A percentile compares a stretch with the other conserved stretches of the same genome.
Evolutionary conservation across 2,113 vertebrate species (phyloP).

Genomic region (Perognathus longimembris): DNA sequence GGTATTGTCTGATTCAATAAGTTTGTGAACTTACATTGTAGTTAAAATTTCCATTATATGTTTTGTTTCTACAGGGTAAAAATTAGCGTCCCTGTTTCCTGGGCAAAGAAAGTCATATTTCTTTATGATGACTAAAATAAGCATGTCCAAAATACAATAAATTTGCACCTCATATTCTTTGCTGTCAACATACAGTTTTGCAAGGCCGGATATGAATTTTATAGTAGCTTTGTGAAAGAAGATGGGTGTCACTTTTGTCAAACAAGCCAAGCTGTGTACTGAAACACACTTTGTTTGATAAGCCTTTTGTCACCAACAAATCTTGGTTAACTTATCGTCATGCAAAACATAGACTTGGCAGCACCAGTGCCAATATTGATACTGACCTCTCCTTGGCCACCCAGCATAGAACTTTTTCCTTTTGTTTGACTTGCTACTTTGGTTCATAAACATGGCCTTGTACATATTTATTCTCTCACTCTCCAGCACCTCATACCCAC

Average conservation of each 20-base stretch:
- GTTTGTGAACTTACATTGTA: background rate
- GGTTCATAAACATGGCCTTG: background rate
- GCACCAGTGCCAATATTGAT: conserved; percentile 83
- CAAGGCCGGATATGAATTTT: conserved; percentile 72
- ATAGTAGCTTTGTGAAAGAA: conserved; percentile 55
- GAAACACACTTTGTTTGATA: conserved; percentile 59
- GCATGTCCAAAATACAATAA: conserved; percentile 18
- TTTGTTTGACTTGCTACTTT: conserved; percentile 77
- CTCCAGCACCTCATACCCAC: conserved; percentile 45
- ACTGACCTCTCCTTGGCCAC: conserved; percentile 83
- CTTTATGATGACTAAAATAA: conserved; percentile 37
- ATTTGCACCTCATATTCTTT: conserved; percentile 23
- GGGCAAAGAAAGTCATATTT: conserved; percentile 30
- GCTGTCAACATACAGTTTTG: conserved; percentile 65
- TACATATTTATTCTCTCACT: conserved; percentile 80
- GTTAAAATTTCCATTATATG: conserved; percentile 7
- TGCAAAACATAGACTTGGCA: conserved; percentile 73
- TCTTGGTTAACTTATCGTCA: conserved; percentile 75
- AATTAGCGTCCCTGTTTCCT: conserved; percentile 53
- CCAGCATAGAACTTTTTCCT: conserved; percentile 57
- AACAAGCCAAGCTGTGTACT: conserved; percentile 67
- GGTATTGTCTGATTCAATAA: background rate
- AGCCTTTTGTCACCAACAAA: conserved; percentile 72
- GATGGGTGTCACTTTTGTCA: conserved; percentile 55
- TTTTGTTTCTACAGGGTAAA: conserved; percentile 38